These are phyloP conservation scores for Ceratitis capitata DNA, from an alignment of 1,140 invertebrate genomes.

Conservation along the genomic window DNA sequence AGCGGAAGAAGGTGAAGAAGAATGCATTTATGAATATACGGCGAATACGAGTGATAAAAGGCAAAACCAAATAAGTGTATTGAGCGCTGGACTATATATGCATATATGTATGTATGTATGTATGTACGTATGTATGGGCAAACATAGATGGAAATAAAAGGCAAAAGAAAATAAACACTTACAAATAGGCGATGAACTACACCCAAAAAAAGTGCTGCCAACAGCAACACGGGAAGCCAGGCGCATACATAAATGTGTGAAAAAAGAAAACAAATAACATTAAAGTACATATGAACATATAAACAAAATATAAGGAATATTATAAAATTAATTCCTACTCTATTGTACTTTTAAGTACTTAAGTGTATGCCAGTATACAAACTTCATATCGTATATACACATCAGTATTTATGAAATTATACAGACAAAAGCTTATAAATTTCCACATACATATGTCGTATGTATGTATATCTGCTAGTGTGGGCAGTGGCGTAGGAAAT, in stretches of 20 bases:
- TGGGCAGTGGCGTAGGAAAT: conserved; percentile 13
- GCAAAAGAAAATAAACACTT: neutral
- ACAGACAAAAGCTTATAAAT: neutral
- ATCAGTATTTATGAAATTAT: neutral
- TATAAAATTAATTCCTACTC: neutral
- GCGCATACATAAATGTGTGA: conserved; percentile 4
- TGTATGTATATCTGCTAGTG: neutral
- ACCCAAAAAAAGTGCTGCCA: conserved; percentile 17
- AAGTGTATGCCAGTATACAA: neutral
- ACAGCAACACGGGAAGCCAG: neutral
- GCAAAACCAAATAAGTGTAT: conserved; percentile 11
- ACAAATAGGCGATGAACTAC: conserved; percentile 26
- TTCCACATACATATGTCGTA: neutral
- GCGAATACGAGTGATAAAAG: neutral
- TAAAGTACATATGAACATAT: neutral
- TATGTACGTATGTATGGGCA: no score
- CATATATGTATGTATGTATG: no score
- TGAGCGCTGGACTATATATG: neutral
- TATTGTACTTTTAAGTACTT: conserved; percentile 14
- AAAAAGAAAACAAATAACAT: neutral
- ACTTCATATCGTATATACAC: neutral
- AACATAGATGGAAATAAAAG: neutral
- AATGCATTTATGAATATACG: conserved; percentile 32
- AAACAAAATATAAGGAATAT: neutral
- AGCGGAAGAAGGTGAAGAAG: conserved; percentile 37